Conservation (phyloP, 2,888 invertebrate species). For the Drosophila stalkeri region DNA sequence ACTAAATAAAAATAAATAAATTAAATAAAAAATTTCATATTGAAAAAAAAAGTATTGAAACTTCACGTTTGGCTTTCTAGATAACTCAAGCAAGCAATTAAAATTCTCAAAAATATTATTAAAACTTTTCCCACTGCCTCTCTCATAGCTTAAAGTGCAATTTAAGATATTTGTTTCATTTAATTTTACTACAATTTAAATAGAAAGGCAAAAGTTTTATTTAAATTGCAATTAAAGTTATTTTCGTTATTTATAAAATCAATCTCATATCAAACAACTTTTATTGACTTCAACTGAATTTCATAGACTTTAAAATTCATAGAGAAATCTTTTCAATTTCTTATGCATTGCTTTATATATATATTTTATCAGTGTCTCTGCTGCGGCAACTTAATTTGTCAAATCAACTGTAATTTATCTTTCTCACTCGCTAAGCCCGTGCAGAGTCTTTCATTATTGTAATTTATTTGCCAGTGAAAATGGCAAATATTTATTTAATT, state of each 20-base stretch:
- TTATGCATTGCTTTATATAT: slow-evolving; percentile 3
- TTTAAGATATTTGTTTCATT: too few relatives aligned
- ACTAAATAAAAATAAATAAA: too few relatives aligned
- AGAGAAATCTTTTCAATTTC: neutral
- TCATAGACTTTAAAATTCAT: too few relatives aligned
- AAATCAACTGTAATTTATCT: slow-evolving; percentile 78
- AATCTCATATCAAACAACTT: neutral
- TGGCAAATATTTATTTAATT: slow-evolving; percentile 81
- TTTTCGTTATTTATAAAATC: neutral
- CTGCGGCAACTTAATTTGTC: slow-evolving; percentile 73
- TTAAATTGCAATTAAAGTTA: neutral
- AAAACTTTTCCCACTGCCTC: too few relatives aligned
- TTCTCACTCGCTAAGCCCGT: slow-evolving; percentile 43
- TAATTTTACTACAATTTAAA: too few relatives aligned
- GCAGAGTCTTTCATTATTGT: slow-evolving; percentile 76
- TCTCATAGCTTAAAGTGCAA: too few relatives aligned
- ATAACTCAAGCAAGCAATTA: too few relatives aligned
- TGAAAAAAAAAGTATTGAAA: too few relatives aligned
- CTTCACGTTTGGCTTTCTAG: too few relatives aligned
- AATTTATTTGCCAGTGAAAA: slow-evolving; percentile 78
- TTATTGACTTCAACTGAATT: neutral
- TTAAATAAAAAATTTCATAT: too few relatives aligned
- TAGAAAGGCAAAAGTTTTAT: neutral
- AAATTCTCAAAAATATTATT: too few relatives aligned
- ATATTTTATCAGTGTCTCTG: neutral